Evolutionary conservation across 2,113 vertebrate species (phyloP).

Genomic region (Globicephala melas): DNA sequence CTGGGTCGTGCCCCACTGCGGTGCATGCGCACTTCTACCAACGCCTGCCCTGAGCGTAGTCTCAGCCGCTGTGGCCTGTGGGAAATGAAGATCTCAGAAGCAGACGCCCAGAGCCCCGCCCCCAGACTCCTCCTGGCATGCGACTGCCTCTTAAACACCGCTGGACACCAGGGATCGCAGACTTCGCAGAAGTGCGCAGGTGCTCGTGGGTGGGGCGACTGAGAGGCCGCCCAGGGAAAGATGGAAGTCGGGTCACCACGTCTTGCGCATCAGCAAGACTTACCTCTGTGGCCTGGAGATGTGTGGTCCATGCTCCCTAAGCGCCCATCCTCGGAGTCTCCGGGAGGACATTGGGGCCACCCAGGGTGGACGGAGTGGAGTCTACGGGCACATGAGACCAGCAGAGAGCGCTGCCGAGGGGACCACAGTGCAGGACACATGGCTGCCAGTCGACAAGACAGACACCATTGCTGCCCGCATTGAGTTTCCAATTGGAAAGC

Average conservation of each 20-base stretch:
- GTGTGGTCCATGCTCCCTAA: rapidly evolving
- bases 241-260: neutral
- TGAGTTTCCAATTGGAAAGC: neutral
- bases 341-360: neutral
- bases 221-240: rapidly evolving
- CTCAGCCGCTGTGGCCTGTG: neutral
- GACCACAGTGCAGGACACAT: neutral
- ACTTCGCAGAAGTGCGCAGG: neutral
- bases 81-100: neutral
- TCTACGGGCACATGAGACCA: neutral
- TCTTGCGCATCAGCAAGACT: rapidly evolving
- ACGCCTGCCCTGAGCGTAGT: rapidly evolving
- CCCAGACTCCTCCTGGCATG: neutral
- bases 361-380: neutral
- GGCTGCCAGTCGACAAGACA: neutral
- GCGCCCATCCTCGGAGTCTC: rapidly evolving
- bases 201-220: rapidly evolving
- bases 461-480: too few relatives aligned
- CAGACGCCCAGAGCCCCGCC: neutral
- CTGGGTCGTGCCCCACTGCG: rapidly evolving
- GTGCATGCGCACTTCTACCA: neutral
- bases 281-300: neutral
- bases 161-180: too few relatives aligned
- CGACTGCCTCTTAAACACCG: neutral
- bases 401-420: neutral